Conservation (phyloP, 2,113 vertebrate species). For the Cynoglossus semilaevis region DNA sequence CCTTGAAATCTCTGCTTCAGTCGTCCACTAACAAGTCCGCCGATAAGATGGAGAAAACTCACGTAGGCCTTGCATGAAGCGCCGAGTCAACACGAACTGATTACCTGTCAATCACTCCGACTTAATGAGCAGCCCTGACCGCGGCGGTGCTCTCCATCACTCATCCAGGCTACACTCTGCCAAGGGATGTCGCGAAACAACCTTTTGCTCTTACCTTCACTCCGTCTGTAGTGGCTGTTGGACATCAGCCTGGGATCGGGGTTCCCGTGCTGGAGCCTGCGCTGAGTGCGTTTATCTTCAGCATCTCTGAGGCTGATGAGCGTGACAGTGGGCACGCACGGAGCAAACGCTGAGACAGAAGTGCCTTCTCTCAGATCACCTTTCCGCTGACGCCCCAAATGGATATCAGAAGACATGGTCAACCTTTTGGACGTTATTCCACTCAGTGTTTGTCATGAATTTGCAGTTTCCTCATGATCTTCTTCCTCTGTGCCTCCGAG, state of each 20-base stretch:
- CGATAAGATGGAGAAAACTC: conserved; percentile 34
- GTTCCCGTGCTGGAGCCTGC: conserved; percentile 32
- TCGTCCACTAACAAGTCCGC: conserved; percentile 29
- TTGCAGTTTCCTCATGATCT: conserved; percentile 10
- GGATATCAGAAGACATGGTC: conserved; percentile 65
- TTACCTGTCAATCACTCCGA: conserved; percentile 64
- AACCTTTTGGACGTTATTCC: conserved; percentile 7
- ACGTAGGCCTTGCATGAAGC: conserved; percentile 43
- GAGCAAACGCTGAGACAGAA: conserved; percentile 16
- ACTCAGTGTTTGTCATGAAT: conserved; percentile 6
- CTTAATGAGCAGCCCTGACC: conserved; percentile 67
- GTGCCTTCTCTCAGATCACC: conserved; percentile 31
- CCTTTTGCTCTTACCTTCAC: conserved; percentile 62
- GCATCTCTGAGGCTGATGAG: conserved; percentile 67
- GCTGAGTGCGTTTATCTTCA: conserved; percentile 38
- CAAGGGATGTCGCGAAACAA: conserved; percentile 43
- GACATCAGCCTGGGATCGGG: conserved; percentile 40
- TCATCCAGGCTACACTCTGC: conserved; percentile 47
- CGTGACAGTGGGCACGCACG: conserved; percentile 68
- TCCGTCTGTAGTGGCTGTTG: conserved; percentile 46
- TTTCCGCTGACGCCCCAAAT: conserved; percentile 53
- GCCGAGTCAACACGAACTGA: conserved; percentile 68
- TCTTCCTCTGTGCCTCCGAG: conserved; percentile 9
- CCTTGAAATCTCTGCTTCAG: conserved; percentile 34
- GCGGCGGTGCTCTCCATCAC: conserved; percentile 57